phyloP scores from a whole-genome alignment of 2,888 invertebrate genomes.

The Leucophora obtusa region DNA sequence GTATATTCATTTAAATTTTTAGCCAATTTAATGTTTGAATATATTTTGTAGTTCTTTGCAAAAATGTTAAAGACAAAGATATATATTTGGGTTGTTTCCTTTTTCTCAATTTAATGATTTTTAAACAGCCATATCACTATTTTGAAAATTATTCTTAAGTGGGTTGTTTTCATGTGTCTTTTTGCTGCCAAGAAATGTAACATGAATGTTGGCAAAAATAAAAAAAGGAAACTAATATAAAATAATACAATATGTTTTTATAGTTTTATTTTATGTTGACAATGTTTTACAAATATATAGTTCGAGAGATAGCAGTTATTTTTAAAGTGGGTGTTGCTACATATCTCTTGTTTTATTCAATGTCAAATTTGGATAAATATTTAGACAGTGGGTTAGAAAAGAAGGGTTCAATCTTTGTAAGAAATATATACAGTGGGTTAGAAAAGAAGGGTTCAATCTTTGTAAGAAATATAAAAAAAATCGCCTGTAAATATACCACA shows the following conservation, averaged over 20 bases:
- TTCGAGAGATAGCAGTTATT: background rate
- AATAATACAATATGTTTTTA: too few species aligned
- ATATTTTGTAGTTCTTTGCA: background rate
- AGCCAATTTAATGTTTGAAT: background rate
- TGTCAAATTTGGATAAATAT: background rate
- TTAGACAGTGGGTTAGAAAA: background rate
- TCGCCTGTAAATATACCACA: too few species aligned
- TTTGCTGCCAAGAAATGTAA: constrained; percentile 55
- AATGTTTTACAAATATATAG: background rate
- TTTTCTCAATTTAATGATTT: background rate
- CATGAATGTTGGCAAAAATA: constrained; percentile 48
- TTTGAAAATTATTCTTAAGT: constrained; percentile 51
- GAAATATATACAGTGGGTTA: background rate
- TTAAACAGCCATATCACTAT: background rate
- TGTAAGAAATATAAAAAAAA: too few species aligned
- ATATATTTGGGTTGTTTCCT: background rate
- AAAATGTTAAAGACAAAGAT: background rate
- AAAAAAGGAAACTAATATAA: background rate
- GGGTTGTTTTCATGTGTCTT: constrained; percentile 52
- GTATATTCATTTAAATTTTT: background rate
- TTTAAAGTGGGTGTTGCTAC: background rate
- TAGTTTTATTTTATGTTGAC: background rate
- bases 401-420: too few species aligned
- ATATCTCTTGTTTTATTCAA: background rate
- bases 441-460: background rate